Base-by-base conservation (phyloP, 2,888 invertebrate genomes). In the Drosophila kambysellisi region DNA sequence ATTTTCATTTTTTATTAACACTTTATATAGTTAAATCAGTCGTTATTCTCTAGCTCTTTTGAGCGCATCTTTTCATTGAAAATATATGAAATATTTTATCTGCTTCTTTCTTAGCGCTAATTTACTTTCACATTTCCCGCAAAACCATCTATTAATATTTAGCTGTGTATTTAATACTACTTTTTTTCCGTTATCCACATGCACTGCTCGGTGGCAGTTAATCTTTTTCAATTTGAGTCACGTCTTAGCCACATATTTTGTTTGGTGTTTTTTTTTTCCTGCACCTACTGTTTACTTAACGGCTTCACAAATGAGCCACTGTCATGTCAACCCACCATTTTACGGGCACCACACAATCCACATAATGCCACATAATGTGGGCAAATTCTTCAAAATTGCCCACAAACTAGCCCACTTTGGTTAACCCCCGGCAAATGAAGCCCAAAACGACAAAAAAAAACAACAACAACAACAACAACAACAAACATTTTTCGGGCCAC, bases 321-420 rank as follows among this genome's bases (percentile, higher is more conserved):
- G 70, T 67, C 84, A 85, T 84, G 83, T 84, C 67, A 88, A 83
- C 79, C 57, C 43, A 74, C 76, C 79, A 84, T 88, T 82, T 72
- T 59, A 37, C 57, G 58, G 56, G 48, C 54, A 58, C 66, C 71
- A 57, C 70, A 71, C 65, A 66, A 32, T 50, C 67, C 77, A 59
- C 68, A 80, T 70, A 59, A 57, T 52, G 39, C 35, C n/a, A 46
- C 53, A 33, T 72, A 75, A 83, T 69, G 70, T 82, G 74, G 67
- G 79, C 85, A 76, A 88, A 84, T 84, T 84, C 88, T 88, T 82
- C 57, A 67, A 68, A 81, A 85, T 85, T 84, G 83, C 71, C 88
- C 88, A 81, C 85, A 81, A 84, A 83, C 83, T 85, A 85, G 85
- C 74, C 88, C 85, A 88, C 74, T 88, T 83, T 68, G 61, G 46